phyloP scores from a whole-genome alignment of 2,797 vertebrate species.

The Taenioides sp. region DNA sequence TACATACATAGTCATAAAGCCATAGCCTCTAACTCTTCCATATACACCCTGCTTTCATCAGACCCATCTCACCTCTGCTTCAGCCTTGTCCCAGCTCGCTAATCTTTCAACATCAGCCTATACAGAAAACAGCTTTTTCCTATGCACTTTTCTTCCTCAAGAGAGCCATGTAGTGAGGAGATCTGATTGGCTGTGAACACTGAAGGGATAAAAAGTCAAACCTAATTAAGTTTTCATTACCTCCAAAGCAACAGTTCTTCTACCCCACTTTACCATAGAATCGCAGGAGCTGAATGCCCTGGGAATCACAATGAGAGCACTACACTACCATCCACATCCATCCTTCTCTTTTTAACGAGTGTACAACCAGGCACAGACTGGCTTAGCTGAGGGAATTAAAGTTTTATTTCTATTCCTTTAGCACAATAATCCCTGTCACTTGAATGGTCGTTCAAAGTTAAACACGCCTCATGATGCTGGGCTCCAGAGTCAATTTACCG shows the following conservation, averaged over 20 bases:
- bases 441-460: slow-evolving; percentile 85
- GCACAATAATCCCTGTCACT: slow-evolving; percentile 84
- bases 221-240: slow-evolving; percentile 96
- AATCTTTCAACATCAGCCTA: slow-evolving; percentile 46
- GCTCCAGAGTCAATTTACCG: slow-evolving; percentile 79
- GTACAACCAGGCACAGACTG: slow-evolving; percentile 84
- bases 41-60: slow-evolving; percentile 16
- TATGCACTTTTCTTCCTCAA: slow-evolving; percentile 41
- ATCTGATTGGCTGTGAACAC: slow-evolving; percentile 40
- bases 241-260: slow-evolving; percentile 82
- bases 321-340: slow-evolving; percentile 39
- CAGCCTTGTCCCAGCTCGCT: slow-evolving; percentile 32
- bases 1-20: neutral
- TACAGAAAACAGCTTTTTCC: slow-evolving; percentile 25
- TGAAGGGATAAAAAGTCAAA: slow-evolving; percentile 78
- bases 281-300: slow-evolving; percentile 79
- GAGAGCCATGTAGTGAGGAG: slow-evolving; percentile 53
- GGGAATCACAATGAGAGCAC: slow-evolving; percentile 81
- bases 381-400: slow-evolving; percentile 80
- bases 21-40: slow-evolving; percentile 8
- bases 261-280: slow-evolving; percentile 79
- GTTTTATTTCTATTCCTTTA: slow-evolving; percentile 82
- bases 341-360: slow-evolving; percentile 76
- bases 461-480: slow-evolving; percentile 76
- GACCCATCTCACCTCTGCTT: slow-evolving; percentile 1